Base-by-base conservation (phyloP, 1,140 invertebrate species). In the Hypsibius dujardini region DNA sequence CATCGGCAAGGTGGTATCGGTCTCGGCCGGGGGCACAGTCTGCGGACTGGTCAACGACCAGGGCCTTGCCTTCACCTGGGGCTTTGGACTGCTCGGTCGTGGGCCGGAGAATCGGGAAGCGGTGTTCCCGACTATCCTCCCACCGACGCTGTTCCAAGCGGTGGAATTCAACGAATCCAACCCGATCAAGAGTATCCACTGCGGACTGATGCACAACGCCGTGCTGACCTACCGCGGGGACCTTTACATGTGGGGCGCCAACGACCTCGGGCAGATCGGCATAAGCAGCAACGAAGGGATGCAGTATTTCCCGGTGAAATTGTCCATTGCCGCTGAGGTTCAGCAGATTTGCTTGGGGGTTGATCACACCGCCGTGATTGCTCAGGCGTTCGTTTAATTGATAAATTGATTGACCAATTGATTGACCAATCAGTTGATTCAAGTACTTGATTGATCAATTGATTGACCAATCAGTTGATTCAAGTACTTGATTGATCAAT, bases 51-150 rank as follows among this genome's bases (percentile, higher is more conserved):
- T 90, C 69, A 92, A 90, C 81, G 86, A 88, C 74, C 77, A 84
- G 74, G 90, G 90, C 7, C 80, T 89, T 56, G 89, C 93, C 0
- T 95, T 85, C 81, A 86, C 88, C 1, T 96, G 93, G 93, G 93
- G 94, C 7, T 94, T 85, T 79, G 94, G 94, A 67, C 84, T 94
- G 74, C 81, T 97, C 59, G 93, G 93, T 0, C 83, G 87, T 60
- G 93, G 93, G 0, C 92, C 92, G 1, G 82, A 86, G 42, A 28
- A 77, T 42, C 74, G 76, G 62, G 56, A 74, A 46, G 71, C 74
- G 3, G 2, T 56, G 40, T 45, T 14, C 42, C 79, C 79, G 0
- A 71, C 75, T 2, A 70, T 70, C 46, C 75, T 80, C 40, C 78
- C 79, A n/a, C 70, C 72, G 7, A 70, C 76, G 1, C 70, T 80